Conservation (phyloP, 2,797 vertebrate species). For the Selene dorsalis region DNA sequence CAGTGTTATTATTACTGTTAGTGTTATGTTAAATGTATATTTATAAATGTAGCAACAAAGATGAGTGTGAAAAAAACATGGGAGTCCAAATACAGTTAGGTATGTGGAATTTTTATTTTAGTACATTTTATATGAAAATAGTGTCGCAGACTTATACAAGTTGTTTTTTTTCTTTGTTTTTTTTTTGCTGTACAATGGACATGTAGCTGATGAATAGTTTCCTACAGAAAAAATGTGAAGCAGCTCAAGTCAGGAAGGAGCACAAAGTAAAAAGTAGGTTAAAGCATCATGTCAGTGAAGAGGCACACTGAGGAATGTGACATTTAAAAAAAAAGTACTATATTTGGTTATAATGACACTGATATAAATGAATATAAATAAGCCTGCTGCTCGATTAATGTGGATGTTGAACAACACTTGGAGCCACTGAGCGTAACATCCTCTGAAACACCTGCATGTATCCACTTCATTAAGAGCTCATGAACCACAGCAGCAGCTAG, state of each 20-base stretch:
- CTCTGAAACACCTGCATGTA: slow-evolving; percentile 23
- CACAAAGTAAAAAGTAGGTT: slow-evolving; percentile 31
- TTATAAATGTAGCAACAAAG: no score
- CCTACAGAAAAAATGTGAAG: slow-evolving; percentile 54
- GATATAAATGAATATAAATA: slow-evolving; percentile 24
- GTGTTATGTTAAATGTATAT: no score
- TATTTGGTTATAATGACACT: slow-evolving; percentile 24
- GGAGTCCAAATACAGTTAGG: slow-evolving; percentile 31
- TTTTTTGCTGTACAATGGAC: slow-evolving; percentile 76
- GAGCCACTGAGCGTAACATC: slow-evolving; percentile 16
- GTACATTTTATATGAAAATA: slow-evolving; percentile 84
- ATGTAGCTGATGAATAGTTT: slow-evolving; percentile 44
- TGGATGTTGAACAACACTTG: slow-evolving; percentile 5
- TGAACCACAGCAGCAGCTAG: slow-evolving; percentile 38
- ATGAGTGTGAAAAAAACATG: slow-evolving; percentile 6
- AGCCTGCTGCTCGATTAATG: not conserved
- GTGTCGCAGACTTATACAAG: slow-evolving; percentile 77
- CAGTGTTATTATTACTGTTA: no score
- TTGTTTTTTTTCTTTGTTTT: not conserved
- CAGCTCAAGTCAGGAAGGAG: slow-evolving; percentile 50
- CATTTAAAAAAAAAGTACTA: slow-evolving; percentile 19
- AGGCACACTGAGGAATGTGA: slow-evolving; percentile 53
- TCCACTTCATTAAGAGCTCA: slow-evolving; percentile 24
- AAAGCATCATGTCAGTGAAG: slow-evolving; percentile 38
- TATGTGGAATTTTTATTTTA: slow-evolving; percentile 80